phyloP scores from a whole-genome alignment of 1,140 invertebrate species.

The Heliconius eleuchia region DNA sequence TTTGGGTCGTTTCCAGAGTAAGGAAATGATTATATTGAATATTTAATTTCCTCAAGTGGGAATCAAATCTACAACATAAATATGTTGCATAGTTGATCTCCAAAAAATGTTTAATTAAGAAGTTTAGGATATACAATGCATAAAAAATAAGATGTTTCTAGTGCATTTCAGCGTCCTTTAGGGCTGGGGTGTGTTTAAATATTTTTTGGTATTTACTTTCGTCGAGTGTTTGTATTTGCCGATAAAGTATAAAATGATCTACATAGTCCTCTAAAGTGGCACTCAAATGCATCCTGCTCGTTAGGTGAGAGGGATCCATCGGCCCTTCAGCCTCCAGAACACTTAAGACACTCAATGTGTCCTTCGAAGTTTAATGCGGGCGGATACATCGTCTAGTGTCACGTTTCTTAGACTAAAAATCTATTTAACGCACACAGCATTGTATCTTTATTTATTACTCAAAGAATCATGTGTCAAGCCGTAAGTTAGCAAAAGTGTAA shows the following conservation, averaged over 20 bases:
- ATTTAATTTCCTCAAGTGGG: too few relatives aligned
- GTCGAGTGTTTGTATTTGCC: conserved; percentile 22
- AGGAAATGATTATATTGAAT: too few relatives aligned
- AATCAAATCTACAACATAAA: too few relatives aligned
- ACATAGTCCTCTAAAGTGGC: conserved; percentile 28
- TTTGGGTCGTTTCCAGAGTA: too few relatives aligned
- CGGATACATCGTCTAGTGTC: conserved; percentile 30
- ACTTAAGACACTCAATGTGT: conserved; percentile 22
- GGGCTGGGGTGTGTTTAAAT: background rate
- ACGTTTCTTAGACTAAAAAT: conserved; percentile 6
- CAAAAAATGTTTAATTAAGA: too few relatives aligned
- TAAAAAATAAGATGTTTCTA: too few relatives aligned
- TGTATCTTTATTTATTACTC: background rate
- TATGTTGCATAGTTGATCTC: too few relatives aligned
- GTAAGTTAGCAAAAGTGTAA: too few relatives aligned
- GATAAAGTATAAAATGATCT: conserved; percentile 6
- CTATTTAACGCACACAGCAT: background rate
- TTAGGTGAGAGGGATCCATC: conserved; percentile 31
- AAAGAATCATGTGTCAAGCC: background rate
- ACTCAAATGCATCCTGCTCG: conserved; percentile 37
- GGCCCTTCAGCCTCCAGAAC: conserved; percentile 34
- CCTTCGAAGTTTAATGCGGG: conserved; percentile 31
- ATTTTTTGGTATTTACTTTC: background rate
- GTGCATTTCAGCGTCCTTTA: too few relatives aligned
- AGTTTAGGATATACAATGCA: too few relatives aligned